Base-by-base conservation (phyloP, 2,888 invertebrate species). In the Crematogaster levior region DNA sequence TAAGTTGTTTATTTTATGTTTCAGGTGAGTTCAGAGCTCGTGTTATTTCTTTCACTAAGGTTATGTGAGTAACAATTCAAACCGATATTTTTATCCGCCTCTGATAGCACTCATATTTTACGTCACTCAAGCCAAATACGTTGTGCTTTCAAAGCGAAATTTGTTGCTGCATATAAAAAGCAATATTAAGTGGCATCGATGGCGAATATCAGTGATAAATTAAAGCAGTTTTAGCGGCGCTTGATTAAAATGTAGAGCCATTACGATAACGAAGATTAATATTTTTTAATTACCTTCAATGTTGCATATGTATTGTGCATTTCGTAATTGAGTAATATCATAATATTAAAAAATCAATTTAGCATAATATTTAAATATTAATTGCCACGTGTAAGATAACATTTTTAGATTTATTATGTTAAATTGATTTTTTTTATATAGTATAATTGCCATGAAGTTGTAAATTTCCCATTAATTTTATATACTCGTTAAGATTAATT, bases 11-110 rank as follows among this genome's bases (percentile, higher is more conserved):
- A 51, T 40, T 83, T 77, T 75, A 18, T 89, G 82, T 88, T 88
- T 37, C 79, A 88, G 85, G 82, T 86, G 66, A 84, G 85, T 86
- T 51, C 46, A 37, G 24, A 37, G 51, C 24, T 58, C 24, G 46
- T 68, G 73, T 58, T 46, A 53, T 24, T 37, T 61, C n/a, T 61
- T 46, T 63, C 70, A n/a, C 9, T n/a, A 5, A 48, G 18, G 40
- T 18, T 37, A 48, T 37, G 85, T 82, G 77, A 82, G 87, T 87
- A 88, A 85, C 58, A 70, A 77, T 68, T 9, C 40, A 37, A 65
- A 66, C 15, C 53, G 34, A 37, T 75, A 81, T 53, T 80, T 56
- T 37, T 61, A 46, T 61, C 37, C 21, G 34, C 6, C 15, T 61
- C 18, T 46, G 51, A 27, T 60, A 61, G n/a, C 58, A 58, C 43